Percentiles rank a stretch among this genome's conserved stretches.
phyloP scores from a whole-genome alignment of 2,888 invertebrate genomes.

The Megastigmus dorsalis region DNA sequence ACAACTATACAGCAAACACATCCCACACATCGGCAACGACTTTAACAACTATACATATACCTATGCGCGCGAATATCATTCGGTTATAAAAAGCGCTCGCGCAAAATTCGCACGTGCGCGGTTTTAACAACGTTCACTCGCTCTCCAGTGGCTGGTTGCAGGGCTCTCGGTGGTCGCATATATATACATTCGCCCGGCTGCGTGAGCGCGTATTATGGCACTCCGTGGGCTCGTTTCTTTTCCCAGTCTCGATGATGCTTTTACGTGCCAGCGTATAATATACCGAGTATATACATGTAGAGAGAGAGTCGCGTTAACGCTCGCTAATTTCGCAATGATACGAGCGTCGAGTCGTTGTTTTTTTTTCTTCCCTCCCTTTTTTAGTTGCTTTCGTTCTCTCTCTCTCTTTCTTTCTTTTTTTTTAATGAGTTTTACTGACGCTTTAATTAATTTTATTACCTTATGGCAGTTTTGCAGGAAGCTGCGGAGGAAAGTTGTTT shows the following conservation, averaged over 20 bases:
- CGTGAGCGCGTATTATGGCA: too few relatives aligned
- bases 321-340: too few relatives aligned
- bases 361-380: background rate
- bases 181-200: too few relatives aligned
- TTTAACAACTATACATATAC: too few relatives aligned
- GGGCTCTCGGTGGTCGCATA: background rate
- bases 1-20: too few relatives aligned
- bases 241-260: background rate
- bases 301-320: too few relatives aligned
- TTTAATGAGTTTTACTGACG: too few relatives aligned
- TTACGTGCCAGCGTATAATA: background rate
- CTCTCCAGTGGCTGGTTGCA: background rate
- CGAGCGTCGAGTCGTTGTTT: background rate
- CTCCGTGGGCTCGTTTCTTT: slow-evolving; percentile 1
- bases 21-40: too few relatives aligned
- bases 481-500: too few relatives aligned
- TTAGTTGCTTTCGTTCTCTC: background rate
- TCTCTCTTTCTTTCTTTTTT: background rate
- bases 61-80: too few relatives aligned
- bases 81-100: background rate
- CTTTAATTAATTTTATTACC: too few relatives aligned
- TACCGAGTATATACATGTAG: background rate
- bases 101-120: slow-evolving; percentile 19
- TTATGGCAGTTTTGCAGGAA: too few relatives aligned
- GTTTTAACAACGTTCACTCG: slow-evolving; percentile 13